Percentiles rank a stretch among this genome's conserved stretches.
Conservation (phyloP, 30 jellyfish, hydroid and myxozoan genomes). For the Catostylus mosaicus region DNA sequence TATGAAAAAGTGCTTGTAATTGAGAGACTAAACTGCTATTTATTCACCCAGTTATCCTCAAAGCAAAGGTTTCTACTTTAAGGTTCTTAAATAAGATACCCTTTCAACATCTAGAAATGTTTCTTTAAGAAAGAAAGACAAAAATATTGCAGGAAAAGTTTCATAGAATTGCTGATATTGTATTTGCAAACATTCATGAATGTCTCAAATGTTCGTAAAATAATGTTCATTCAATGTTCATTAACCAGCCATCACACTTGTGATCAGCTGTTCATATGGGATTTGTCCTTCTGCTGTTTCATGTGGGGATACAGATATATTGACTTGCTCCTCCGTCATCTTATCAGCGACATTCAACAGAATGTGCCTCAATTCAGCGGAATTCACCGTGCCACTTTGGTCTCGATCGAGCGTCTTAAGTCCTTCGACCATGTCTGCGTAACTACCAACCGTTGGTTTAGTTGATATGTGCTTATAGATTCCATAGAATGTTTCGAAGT, state of each 20-base stretch:
- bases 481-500: constrained; percentile 85
- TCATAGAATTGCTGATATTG: too few relatives aligned
- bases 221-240: not conserved
- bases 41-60: too few relatives aligned
- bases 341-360: constrained; percentile 91
- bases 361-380: constrained; percentile 90
- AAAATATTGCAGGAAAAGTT: too few relatives aligned
- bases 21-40: too few relatives aligned
- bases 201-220: too few relatives aligned
- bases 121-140: too few relatives aligned
- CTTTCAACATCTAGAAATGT: too few relatives aligned
- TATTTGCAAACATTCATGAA: too few relatives aligned
- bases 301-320: constrained; percentile 60
- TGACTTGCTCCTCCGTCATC: constrained; percentile 93
- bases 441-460: constrained; percentile 84
- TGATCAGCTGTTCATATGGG: constrained; percentile 86
- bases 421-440: constrained; percentile 97
- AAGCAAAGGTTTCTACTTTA: too few relatives aligned
- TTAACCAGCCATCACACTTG: constrained; percentile 82
- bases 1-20: too few relatives aligned
- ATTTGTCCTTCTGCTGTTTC: constrained; percentile 90
- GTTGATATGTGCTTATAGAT: constrained; percentile 77
- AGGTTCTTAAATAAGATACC: too few relatives aligned
- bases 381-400: constrained; percentile 83
- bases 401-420: constrained; percentile 93